Conservation (phyloP, 2,113 vertebrate genomes). For the Pseudois nayaur region DNA sequence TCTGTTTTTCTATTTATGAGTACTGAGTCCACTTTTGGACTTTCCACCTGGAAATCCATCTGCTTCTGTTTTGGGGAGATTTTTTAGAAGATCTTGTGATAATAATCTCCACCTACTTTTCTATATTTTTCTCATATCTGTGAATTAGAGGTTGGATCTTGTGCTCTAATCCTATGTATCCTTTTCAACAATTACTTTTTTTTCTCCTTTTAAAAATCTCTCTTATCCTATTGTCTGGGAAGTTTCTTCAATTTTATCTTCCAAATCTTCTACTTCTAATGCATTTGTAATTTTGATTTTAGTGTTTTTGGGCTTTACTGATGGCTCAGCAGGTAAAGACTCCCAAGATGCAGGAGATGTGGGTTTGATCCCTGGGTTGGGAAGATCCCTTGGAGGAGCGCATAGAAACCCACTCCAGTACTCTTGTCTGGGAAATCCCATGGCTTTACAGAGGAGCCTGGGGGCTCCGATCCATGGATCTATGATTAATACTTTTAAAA, state of each 20-base stretch:
- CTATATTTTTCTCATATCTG: neutral
- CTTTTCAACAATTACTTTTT: neutral
- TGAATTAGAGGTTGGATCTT: neutral
- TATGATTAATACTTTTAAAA: neutral
- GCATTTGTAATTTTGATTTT: conserved; percentile 20
- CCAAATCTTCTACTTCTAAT: neutral
- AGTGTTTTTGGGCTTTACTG: neutral
- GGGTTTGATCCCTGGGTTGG: neutral
- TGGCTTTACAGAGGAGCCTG: neutral
- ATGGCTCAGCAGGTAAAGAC: neutral
- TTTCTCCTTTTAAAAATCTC: neutral
- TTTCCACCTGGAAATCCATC: neutral
- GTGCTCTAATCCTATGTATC: neutral
- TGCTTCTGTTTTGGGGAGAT: conserved; percentile 4
- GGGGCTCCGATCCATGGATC: neutral
- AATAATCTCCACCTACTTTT: neutral
- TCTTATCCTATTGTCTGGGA: neutral
- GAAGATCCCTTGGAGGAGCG: neutral
- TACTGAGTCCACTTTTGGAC: neutral
- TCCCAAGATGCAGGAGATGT: neutral
- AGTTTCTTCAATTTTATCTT: neutral
- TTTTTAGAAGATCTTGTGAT: neutral
- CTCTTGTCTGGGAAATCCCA: neutral
- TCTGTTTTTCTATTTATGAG: neutral
- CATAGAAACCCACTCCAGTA: neutral